Conservation (phyloP, 2,113 vertebrate genomes). For the Channa maculata region DNA sequence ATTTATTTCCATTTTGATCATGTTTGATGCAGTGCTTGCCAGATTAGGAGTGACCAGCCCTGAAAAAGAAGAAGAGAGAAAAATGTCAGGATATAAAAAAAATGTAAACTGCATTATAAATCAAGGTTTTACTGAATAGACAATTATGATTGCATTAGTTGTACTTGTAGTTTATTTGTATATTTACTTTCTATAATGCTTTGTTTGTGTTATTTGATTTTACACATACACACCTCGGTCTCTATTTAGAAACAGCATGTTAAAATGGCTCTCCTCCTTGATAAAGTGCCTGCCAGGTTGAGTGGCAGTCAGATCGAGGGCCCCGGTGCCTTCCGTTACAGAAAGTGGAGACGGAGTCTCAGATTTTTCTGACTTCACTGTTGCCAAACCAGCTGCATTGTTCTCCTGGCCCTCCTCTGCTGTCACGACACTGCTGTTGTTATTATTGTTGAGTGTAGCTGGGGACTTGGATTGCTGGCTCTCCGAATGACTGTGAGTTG, state of each 20-base stretch:
- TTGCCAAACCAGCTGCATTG: slow-evolving; percentile 75
- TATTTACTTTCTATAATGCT: no score
- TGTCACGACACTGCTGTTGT: slow-evolving; percentile 66
- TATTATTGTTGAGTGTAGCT: slow-evolving; percentile 79
- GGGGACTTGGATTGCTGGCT: slow-evolving; percentile 94
- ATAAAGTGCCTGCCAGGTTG: slow-evolving; percentile 88
- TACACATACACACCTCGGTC: slow-evolving; percentile 95
- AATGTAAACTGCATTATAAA: background rate
- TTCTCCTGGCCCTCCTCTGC: slow-evolving; percentile 88
- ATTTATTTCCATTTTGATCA: slow-evolving; percentile 99
- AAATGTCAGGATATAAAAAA: slow-evolving; percentile 60
- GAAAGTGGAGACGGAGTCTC: slow-evolving; percentile 89
- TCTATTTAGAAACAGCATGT: slow-evolving; percentile 96
- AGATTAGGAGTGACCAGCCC: slow-evolving; percentile 91
- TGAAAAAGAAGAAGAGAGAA: slow-evolving; percentile 84
- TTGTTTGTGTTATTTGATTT: slow-evolving; percentile 24
- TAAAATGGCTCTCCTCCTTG: slow-evolving; percentile 97
- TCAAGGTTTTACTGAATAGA: no score
- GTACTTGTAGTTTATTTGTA: no score
- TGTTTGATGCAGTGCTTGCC: slow-evolving; percentile 90
- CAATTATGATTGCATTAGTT: no score
- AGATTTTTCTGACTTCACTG: slow-evolving; percentile 95
- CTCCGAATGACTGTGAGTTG: slow-evolving; percentile 90
- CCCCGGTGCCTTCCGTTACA: slow-evolving; percentile 89
- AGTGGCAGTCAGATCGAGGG: slow-evolving; percentile 95